Conservation (phyloP, 2,888 invertebrate species). For the Pristionchus arcanus region DNA sequence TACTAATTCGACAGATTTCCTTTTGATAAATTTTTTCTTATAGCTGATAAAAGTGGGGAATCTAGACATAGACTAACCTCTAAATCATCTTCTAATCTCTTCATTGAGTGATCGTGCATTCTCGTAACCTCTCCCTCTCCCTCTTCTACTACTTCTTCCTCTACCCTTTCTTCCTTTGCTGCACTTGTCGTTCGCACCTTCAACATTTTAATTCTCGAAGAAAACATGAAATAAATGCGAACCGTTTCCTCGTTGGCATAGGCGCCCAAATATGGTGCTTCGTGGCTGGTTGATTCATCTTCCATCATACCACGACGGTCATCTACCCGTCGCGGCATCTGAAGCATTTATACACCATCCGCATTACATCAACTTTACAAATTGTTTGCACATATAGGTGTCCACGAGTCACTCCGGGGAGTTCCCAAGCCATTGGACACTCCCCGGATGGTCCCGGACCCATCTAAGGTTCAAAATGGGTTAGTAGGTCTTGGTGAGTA, state of each 20-base stretch:
- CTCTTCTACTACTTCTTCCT: not conserved
- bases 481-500: too few species aligned
- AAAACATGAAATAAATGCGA: not conserved
- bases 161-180: not conserved
- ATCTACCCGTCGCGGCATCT: not conserved
- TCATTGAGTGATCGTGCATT: constrained; percentile 12
- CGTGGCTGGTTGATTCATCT: not conserved
- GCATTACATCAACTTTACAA: not conserved
- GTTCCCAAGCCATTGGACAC: too few species aligned
- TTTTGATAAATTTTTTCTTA: not conserved
- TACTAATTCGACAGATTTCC: not conserved
- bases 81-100: constrained; percentile 37
- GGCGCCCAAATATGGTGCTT: not conserved
- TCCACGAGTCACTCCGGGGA: too few species aligned
- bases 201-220: not conserved
- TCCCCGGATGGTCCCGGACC: too few species aligned
- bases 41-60: not conserved
- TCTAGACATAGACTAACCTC: not conserved
- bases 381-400: not conserved
- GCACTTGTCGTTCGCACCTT: constrained; percentile 47
- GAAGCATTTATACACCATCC: not conserved
- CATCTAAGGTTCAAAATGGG: too few species aligned
- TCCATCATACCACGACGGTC: not conserved
- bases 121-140: not conserved
- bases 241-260: constrained; percentile 52